phyloP scores from a whole-genome alignment of 1,140 invertebrate genomes.

The Diachasma alloeum region DNA sequence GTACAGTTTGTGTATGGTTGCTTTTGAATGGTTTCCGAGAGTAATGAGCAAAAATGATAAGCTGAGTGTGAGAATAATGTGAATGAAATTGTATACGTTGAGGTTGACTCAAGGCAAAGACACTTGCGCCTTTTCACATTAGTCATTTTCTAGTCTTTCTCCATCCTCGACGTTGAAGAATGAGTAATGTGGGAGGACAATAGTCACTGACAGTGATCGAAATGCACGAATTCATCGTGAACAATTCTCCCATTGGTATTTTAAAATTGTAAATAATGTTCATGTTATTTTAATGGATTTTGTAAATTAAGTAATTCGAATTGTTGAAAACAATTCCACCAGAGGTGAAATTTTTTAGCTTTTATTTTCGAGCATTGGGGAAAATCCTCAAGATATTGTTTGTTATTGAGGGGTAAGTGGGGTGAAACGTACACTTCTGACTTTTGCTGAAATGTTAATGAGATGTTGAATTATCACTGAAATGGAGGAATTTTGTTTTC shows the following conservation, averaged over 20 bases:
- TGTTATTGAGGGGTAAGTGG: no score
- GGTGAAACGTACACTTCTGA: no score
- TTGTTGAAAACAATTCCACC: background rate
- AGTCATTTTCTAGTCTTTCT: background rate
- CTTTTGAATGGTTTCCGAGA: background rate
- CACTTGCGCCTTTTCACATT: background rate
- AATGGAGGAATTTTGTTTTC: no score
- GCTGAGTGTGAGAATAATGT: background rate
- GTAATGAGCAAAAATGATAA: background rate
- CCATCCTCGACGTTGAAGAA: background rate
- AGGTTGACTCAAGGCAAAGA: background rate
- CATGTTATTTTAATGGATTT: background rate
- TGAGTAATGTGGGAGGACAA: background rate
- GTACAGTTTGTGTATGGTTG: background rate
- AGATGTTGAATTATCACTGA: no score
- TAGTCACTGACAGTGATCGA: background rate
- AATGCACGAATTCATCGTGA: background rate
- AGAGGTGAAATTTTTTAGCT: background rate
- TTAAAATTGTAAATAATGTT: background rate
- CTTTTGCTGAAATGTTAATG: no score
- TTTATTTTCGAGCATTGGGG: no score
- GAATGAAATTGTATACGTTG: conserved; percentile 1
- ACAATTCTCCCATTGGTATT: background rate
- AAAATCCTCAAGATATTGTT: no score
- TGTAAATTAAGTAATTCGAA: background rate